Base-by-base conservation (phyloP, 2,113 vertebrate species). In the Saccopteryx bilineata region DNA sequence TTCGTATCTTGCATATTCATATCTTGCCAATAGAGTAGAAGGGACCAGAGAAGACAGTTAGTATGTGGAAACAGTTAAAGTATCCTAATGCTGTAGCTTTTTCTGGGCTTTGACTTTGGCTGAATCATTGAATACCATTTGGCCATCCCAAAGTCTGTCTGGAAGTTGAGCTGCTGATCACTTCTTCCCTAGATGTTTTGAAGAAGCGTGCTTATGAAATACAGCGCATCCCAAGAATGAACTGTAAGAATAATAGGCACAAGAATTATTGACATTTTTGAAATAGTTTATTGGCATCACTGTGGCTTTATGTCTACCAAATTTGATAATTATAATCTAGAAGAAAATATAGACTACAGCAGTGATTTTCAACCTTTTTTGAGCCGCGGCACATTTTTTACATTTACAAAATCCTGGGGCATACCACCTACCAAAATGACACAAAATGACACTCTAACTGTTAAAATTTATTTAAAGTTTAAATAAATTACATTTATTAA, bases 201-300 rank as follows among this genome's bases (percentile, higher is more conserved):
- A 87, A 86, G n/a, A 82, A 74, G 48, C 69, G 1, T 95, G 10
- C 74, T 93, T 95, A 83, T 91, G 60, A 94, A 92, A 87, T 79
- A 61, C 6, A 86, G 54, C 56, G 28, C 14, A 79, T 91, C 80
- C 46, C 17, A 66, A 93, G 58, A 78, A 39, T 90, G 75, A 89
- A 89, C 31, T 84, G 9, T 78, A 71, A 83, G 50, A 84, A 79
- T 39, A 39, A 63, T 23, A 84, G 21, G n/a, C 90, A 26, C 24
- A 87, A 81, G 80, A 92, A 71, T 76, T 78, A 50, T 24, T 94
- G 50, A 65, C 4, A 89, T 39, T 90, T 90, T 96, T 87, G 79
- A 93, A 90, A 68, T 72, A 60, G 90, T 87, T 86, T 76, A 60
- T 66, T 95, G 76, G 5, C 76, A 85, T 91, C 69, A 33, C 39